Evolutionary conservation across 2,113 vertebrate species (phyloP).

Genomic region (Tricholaema leucomelas): DNA sequence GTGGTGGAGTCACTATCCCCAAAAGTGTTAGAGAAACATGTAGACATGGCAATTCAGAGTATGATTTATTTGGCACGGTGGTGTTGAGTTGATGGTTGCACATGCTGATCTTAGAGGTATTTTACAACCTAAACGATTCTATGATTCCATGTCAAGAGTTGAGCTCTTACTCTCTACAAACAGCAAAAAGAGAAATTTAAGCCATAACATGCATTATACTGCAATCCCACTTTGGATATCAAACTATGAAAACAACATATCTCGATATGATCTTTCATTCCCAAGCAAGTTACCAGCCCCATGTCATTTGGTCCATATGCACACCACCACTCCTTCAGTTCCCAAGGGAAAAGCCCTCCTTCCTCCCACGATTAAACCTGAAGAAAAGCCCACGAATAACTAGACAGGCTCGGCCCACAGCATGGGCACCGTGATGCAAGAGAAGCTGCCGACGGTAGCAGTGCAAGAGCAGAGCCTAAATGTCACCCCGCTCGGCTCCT

Average conservation of each 20-base stretch:
- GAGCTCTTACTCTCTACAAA: background rate
- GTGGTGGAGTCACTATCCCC: too few relatives aligned
- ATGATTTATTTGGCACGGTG: too few relatives aligned
- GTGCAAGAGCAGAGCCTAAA: background rate
- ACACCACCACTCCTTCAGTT: accelerated
- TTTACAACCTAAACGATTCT: too few relatives aligned
- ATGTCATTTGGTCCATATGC: accelerated
- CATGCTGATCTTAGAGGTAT: too few relatives aligned
- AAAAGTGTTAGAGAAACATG: too few relatives aligned
- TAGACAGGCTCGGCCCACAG: background rate
- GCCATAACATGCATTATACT: accelerated
- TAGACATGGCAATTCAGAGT: too few relatives aligned
- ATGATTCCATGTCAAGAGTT: background rate
- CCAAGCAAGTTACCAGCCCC: accelerated
- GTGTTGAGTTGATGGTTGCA: too few relatives aligned
- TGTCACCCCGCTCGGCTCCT: background rate
- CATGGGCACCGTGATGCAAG: background rate
- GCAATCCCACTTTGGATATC: background rate
- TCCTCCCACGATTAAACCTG: background rate
- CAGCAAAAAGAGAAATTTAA: background rate
- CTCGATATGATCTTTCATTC: accelerated
- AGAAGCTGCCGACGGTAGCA: accelerated
- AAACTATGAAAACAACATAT: background rate
- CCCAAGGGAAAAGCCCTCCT: background rate
- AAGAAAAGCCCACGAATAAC: background rate